Base-by-base conservation (phyloP, 2,113 vertebrate genomes). In the Rana temporaria region DNA sequence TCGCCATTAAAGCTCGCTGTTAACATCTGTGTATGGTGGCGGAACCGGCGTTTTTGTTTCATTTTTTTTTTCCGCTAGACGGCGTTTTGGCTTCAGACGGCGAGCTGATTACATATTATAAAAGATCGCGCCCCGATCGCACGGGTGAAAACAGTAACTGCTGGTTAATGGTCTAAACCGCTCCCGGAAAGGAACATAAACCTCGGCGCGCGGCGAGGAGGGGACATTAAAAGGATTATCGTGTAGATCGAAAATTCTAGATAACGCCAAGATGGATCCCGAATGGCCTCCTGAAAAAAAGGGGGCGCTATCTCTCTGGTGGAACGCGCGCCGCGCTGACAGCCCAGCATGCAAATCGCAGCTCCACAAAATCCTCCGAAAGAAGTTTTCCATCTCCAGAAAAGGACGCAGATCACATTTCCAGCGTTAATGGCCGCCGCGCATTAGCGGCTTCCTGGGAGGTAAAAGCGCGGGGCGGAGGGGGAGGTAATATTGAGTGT, bases 231-330 rank as follows among this genome's bases (percentile, higher is more conserved):
- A 95, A 95, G 93, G 93, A 94, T 95, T 94, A 92, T 94, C 91
- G 92, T 93, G 92, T 92, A 95, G 95, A 96, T 96, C 94, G 92
- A 94, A 94, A 95, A 95, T 96, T 96, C 93, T 93, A 93, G 95
- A 97, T 97, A 96, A 92, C 92, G 88, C 89, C 94, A 94, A 96
- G 95, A 96, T 94, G 93, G 93, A 96, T 95, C 95, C 93, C 95
- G 97, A 96, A 96, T 96, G 95, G 94, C 92, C 93, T 94, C 94
- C 92, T 87, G 94, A 94, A 96, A 94, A 93, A 94, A 96, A 94
- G 93, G 86, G 94, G 95, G 96, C 95, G 93, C 93, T 96, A 95
- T 97, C 95, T 95, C 93, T 94, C 94, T 97, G 97, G 96, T 96
- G 95, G 95, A 95, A 95, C 95, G 92, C 94, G 93, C 95, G 3